Percentiles rank a stretch among this genome's conserved stretches.
Conservation (phyloP, 2,888 invertebrate genomes). For the Agapostemon virescens region DNA sequence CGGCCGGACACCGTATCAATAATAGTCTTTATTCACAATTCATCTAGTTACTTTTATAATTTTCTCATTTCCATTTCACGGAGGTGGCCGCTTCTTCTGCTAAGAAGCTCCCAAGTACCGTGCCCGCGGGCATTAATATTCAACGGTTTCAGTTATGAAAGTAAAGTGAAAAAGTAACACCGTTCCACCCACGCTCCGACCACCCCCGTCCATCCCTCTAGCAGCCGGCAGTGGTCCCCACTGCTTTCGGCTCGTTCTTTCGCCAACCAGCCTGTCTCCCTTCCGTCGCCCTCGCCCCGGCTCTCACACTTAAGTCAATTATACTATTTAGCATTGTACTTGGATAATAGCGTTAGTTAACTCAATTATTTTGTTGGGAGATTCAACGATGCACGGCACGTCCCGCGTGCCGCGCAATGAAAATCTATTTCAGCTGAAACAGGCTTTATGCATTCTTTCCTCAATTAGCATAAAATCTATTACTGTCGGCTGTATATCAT, state of each 20-base stretch:
- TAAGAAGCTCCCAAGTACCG: constrained; percentile 73
- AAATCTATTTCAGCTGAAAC: constrained; percentile 48
- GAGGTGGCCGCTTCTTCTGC: constrained; percentile 66
- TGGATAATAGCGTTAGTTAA: constrained; percentile 73
- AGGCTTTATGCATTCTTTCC: constrained; percentile 37
- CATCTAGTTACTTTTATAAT: constrained; percentile 77
- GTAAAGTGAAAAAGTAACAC: constrained; percentile 80
- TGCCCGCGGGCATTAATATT: constrained; percentile 78
- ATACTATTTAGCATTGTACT: constrained; percentile 76
- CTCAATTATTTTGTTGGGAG: constrained; percentile 68
- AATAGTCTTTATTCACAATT: constrained; percentile 75
- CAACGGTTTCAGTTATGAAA: constrained; percentile 80
- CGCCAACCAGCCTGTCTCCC: constrained; percentile 14
- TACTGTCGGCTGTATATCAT: constrained; percentile 18
- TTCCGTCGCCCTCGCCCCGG: constrained; percentile 12
- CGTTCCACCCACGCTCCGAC: constrained; percentile 33
- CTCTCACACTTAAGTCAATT: constrained; percentile 73
- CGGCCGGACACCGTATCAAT: constrained; percentile 68
- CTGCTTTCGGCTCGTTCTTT: constrained; percentile 41
- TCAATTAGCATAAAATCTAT: constrained; percentile 36
- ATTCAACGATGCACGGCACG: constrained; percentile 59
- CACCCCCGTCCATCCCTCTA: not conserved
- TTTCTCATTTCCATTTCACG: constrained; percentile 76
- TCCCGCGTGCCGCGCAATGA: constrained; percentile 44
- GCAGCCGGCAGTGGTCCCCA: constrained; percentile 1